Conservation (phyloP, 2,113 vertebrate genomes). For the Chaetorhynchus papuensis region DNA sequence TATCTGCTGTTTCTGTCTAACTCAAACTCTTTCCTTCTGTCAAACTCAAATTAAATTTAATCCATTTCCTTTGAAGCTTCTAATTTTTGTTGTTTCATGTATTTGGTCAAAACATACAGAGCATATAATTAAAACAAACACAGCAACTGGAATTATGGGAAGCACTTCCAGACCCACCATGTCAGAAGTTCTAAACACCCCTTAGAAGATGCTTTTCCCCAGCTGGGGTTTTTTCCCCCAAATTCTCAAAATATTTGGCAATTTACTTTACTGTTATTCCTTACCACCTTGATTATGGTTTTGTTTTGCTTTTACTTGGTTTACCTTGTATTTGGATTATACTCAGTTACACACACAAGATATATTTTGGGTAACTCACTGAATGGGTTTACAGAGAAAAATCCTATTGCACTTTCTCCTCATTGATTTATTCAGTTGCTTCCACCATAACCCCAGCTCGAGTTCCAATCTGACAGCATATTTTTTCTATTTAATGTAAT, state of each 20-base stretch:
- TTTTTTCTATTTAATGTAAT: constrained; percentile 4
- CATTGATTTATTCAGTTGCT: not conserved
- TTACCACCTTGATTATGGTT: not conserved
- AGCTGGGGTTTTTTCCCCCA: accelerated
- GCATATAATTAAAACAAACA: not conserved
- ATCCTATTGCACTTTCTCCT: not conserved
- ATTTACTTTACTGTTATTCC: not conserved
- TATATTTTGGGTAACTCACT: not conserved
- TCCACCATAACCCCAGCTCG: not conserved
- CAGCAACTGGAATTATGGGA: not conserved
- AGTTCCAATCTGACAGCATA: not conserved
- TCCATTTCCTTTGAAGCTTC: not conserved
- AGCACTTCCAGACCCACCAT: not conserved
- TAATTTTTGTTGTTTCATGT: not conserved
- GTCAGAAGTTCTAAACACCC: not conserved
- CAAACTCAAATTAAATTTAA: not conserved
- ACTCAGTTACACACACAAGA: not conserved
- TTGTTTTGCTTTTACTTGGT: not conserved
- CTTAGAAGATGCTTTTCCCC: not conserved
- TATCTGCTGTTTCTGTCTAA: not conserved
- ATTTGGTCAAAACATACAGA: not conserved
- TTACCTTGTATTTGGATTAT: not conserved
- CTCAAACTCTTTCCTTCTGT: not conserved
- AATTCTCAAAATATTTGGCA: not conserved
- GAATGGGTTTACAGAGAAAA: not conserved